Conservation (phyloP, 2,113 vertebrate species). For the Falcunculus frontatus region DNA sequence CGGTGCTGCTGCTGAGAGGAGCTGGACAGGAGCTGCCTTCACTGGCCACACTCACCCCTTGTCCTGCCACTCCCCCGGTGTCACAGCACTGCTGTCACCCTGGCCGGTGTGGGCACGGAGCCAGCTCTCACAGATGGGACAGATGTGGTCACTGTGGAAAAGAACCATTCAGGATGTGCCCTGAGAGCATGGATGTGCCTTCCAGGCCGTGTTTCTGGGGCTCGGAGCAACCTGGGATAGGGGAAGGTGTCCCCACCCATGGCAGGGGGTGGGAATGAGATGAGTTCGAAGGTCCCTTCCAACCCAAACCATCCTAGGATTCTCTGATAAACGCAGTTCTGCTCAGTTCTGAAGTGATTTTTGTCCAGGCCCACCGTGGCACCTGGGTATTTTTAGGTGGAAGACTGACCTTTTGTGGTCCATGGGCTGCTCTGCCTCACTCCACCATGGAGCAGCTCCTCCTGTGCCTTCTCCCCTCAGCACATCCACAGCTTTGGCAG, state of each 20-base stretch:
- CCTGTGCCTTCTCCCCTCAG: not conserved
- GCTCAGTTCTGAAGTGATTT: not conserved
- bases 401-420: not conserved
- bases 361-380: fast-evolving
- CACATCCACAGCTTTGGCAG: not conserved
- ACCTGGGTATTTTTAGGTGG: not conserved
- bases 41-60: not conserved
- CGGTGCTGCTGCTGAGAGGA: not conserved
- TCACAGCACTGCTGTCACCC: not conserved
- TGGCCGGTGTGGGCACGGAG: not conserved
- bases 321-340: not conserved
- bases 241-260: not conserved
- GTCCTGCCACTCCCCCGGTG: not conserved
- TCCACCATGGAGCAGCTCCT: not conserved
- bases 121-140: not conserved
- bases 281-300: not conserved
- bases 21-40: not conserved
- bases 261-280: not conserved
- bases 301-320: not conserved
- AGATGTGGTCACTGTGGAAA: not conserved
- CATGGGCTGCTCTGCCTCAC: not conserved
- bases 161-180: fast-evolving
- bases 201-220: not conserved
- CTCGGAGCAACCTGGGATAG: not conserved
- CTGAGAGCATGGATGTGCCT: not conserved